Conservation (phyloP, 2,113 vertebrate genomes). For the Pelecanus crispus region DNA sequence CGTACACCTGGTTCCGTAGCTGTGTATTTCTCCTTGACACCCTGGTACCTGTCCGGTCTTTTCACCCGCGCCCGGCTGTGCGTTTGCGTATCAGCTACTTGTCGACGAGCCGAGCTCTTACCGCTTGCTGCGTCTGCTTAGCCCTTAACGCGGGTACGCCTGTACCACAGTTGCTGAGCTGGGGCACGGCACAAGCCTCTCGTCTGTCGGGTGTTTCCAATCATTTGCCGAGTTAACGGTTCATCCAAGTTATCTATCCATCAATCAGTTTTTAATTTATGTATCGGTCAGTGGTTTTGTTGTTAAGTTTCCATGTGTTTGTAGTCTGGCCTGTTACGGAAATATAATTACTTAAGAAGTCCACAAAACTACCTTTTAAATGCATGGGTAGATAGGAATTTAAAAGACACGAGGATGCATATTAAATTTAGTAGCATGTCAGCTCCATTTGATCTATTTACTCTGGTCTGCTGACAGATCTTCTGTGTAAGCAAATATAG, state of each 20-base stretch:
- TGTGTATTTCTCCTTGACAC: fast-evolving
- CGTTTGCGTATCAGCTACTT: fast-evolving
- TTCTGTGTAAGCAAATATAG: conserved; percentile 6
- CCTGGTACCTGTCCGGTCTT: fast-evolving
- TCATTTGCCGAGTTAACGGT: conserved; percentile 45
- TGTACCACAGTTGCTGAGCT: background rate
- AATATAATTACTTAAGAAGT: conserved; percentile 35
- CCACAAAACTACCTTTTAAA: conserved; percentile 40
- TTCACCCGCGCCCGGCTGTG: background rate
- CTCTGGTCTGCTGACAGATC: background rate
- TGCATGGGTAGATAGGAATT: conserved; percentile 36
- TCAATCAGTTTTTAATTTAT: conserved; percentile 32
- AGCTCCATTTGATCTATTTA: conserved; percentile 35
- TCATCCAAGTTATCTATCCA: conserved; percentile 32
- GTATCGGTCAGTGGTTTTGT: background rate
- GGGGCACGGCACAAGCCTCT: background rate
- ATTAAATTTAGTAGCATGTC: background rate
- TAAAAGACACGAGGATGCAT: conserved; percentile 35
- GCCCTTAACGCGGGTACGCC: background rate
- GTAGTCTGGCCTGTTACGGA: conserved; percentile 24
- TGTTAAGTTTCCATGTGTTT: background rate
- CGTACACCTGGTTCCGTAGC: fast-evolving
- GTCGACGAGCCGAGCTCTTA: fast-evolving
- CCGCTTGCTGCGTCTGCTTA: fast-evolving
- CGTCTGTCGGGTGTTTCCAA: conserved; percentile 29